Base-by-base conservation (phyloP, 2,113 vertebrate genomes). In the Dasyornis broadbenti region DNA sequence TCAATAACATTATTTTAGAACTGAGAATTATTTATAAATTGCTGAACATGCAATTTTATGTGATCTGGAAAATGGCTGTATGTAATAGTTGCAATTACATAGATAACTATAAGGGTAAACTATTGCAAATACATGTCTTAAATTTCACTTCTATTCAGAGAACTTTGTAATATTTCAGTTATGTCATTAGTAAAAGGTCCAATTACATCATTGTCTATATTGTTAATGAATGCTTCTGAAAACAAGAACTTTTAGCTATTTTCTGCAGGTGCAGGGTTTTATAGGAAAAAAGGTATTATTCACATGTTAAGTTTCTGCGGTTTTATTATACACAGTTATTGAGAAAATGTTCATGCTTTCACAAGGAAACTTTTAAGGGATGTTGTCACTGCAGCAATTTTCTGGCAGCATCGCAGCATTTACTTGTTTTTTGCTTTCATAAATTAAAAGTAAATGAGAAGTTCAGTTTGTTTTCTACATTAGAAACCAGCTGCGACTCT, bases 1-100 rank as follows among this genome's bases (percentile, higher is more conserved):
- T 97, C 96, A 95, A 95, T 97, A 96, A 93, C 96, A 97, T 95
- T 98, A 96, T 97, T 97, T 98, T 77, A 94, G 96, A 95, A 85
- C 92, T 94, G 94, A 73, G 96, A 96, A 96, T 97, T 97, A 96
- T 98, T 98, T 97, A 95, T 97, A 97, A 98, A 98, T 96, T 98
- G 98, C 98, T 98, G 98, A 98, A 97, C 94, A 86, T 97, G 97
- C 98, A 98, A 87, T 98, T 98, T 97, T 96, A 88, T 94, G 60
- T 86, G 94, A 96, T 97, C 87, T 97, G 96, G 96, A 95, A 98
- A 97, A 96, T 94, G 96, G 95, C 97, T 97, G 92, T 86, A 90
- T 97, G 95, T 96, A 97, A 97, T 92, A 96, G 81, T 97, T 97
- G 95, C 82, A 95, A 97, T 97, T 97, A 93, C 92, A 97, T 90